Evolutionary conservation across 2,113 vertebrate genomes (phyloP).

Genomic region (Pionites leucogaster): DNA sequence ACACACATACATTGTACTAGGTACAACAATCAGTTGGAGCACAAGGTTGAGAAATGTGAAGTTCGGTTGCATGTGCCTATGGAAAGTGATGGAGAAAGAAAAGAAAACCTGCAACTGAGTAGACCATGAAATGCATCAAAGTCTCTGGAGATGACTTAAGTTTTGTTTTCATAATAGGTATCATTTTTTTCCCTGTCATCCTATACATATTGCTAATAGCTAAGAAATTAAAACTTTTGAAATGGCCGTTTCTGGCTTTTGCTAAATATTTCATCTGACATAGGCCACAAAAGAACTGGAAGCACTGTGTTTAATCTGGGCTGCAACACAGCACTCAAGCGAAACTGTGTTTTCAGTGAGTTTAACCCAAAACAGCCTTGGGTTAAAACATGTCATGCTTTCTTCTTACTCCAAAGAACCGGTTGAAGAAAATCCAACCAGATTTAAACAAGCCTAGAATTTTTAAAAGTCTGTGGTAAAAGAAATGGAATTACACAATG

Average conservation of each 20-base stretch:
- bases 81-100: constrained; percentile 39
- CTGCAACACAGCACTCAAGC: not conserved
- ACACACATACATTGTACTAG: not conserved
- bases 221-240: constrained; percentile 42
- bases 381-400: constrained; percentile 36
- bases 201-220: constrained; percentile 53
- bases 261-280: constrained; percentile 38
- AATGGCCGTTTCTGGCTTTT: constrained; percentile 23
- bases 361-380: constrained; percentile 42
- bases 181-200: constrained; percentile 17
- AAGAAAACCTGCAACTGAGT: constrained; percentile 45
- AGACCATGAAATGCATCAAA: constrained; percentile 14
- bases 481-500: not conserved
- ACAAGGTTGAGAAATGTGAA: not conserved
- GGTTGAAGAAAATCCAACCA: constrained; percentile 28
- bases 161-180: constrained; percentile 37
- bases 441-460: constrained; percentile 5
- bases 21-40: constrained; percentile 23
- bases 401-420: not conserved
- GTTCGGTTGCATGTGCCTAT: not conserved
- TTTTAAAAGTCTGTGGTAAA: not conserved
- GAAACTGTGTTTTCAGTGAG: not conserved
- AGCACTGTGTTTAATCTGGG: not conserved
- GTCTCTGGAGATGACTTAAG: constrained; percentile 20
- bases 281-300: not conserved